These are phyloP conservation scores for Rhinoptilus africanus DNA, from an alignment of 2,113 vertebrate species.

Conservation along the genomic window DNA sequence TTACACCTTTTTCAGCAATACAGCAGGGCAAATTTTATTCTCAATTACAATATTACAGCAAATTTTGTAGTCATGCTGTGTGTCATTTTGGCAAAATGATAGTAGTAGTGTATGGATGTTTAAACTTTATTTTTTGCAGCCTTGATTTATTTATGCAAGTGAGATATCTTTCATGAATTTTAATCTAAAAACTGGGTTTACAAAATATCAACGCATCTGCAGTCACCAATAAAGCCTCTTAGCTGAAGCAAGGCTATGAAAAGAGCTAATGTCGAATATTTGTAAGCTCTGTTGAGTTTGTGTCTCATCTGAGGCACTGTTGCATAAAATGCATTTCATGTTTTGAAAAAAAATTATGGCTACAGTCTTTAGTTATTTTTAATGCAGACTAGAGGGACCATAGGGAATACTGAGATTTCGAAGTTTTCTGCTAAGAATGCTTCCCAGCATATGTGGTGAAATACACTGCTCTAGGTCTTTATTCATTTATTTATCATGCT, in stretches of 20 bases:
- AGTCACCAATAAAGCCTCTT: conserved; percentile 54
- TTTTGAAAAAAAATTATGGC: conserved; percentile 44
- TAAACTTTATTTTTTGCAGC: conserved; percentile 72
- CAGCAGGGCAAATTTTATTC: background rate
- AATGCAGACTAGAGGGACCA: conserved; percentile 47
- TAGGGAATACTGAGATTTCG: conserved; percentile 68
- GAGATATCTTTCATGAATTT: conserved; percentile 69
- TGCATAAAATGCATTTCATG: conserved; percentile 71
- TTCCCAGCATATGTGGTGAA: conserved; percentile 32
- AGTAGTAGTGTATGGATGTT: conserved; percentile 54
- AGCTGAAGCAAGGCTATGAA: conserved; percentile 53
- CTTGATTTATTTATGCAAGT: conserved; percentile 75
- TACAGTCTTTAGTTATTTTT: conserved; percentile 70
- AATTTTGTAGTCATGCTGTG: background rate
- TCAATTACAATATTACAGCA: background rate
- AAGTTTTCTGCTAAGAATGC: conserved; percentile 65
- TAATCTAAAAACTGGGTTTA: conserved; percentile 65
- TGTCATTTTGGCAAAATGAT: conserved; percentile 59
- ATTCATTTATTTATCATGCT: conserved; percentile 77
- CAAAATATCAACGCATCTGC: conserved; percentile 60
- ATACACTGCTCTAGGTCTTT: conserved; percentile 59
- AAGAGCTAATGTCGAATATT: conserved; percentile 55
- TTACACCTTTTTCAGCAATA: background rate
- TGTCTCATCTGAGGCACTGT: conserved; percentile 68
- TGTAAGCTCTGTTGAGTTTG: conserved; percentile 61